Evolutionary conservation across 2,113 vertebrate species (phyloP), one percentile per base, ranked within the genome.

Genomic region (Gymnogyps californianus): DNA sequence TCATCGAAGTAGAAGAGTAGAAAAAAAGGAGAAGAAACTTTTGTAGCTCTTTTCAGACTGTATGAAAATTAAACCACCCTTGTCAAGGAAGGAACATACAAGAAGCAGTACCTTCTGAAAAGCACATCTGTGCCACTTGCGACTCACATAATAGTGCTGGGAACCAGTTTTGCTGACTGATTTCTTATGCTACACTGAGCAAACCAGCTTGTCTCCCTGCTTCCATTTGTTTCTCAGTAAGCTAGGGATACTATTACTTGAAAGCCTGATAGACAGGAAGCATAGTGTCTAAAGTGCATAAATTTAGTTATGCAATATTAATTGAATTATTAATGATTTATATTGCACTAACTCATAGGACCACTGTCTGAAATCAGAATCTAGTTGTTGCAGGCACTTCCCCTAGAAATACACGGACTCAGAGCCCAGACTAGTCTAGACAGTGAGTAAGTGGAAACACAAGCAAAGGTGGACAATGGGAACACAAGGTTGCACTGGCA

Each of bases 321-420:
- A 95, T 65, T 65, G 40, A 34, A 66, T 46, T 90, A 70, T 92
- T 40, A 95, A 96, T 77, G 89, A 93, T 96, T 90, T 64, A 95
- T 29, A 64, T 17, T 46, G 61, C 69, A 70, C 36, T 83, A 71
- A 54, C 36, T 74, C 46, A 42, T 11, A 46, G 16, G 34, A 51
- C 7, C 25, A 90, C 36, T 5, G 2, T 31, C 42, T 92, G 94
- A 82, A 89, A 87, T 75, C n/a, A 91, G 40, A 64, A 74, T 46
- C 36, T 38, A 57, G 47, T 16, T 75, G 34, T 78, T 81, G 36
- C 13, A 74, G 72, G 32, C 16, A 62, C 21, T 81, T 80, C 16
- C 58, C 15, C 29, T 9, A 74, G 13, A 54, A 84, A 81, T 25
- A 49, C 5, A 32, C 16, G 22, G 26, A 87, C 20, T 51, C 10